Conservation (phyloP, 1,140 invertebrate species). For the Oryctes rhinoceros region DNA sequence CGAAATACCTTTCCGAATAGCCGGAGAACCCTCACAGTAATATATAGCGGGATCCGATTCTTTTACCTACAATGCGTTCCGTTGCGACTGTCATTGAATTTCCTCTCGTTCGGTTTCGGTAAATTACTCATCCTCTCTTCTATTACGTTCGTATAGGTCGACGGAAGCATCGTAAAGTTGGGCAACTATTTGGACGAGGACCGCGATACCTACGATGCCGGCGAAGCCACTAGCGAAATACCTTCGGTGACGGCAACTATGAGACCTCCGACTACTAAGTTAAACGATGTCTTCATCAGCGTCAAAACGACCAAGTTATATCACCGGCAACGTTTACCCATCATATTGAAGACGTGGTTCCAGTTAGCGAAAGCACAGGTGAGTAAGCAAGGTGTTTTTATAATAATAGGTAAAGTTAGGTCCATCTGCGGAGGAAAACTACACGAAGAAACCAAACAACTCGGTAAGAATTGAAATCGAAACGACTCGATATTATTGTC, state of each 20-base stretch:
- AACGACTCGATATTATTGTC: no score
- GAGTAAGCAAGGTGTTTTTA: conserved; percentile 50
- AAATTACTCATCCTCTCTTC: not conserved
- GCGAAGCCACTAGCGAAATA: conserved; percentile 58
- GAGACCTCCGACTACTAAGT: conserved; percentile 72
- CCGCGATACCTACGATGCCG: not conserved
- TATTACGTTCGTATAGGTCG: conserved; percentile 41
- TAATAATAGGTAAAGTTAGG: no score
- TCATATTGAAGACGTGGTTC: conserved; percentile 93
- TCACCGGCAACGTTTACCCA: conserved; percentile 82
- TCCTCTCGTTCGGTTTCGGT: not conserved
- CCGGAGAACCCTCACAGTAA: not conserved
- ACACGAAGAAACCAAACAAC: no score
- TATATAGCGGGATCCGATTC: not conserved
- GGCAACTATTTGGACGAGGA: conserved; percentile 47
- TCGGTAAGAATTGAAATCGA: no score
- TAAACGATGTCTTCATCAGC: conserved; percentile 91
- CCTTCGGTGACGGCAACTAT: conserved; percentile 67
- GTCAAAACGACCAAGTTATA: conserved; percentile 93
- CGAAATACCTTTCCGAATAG: not conserved
- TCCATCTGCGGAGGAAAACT: no score
- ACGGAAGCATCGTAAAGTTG: conserved; percentile 3
- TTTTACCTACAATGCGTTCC: conserved; percentile 14
- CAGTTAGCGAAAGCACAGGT: conserved; percentile 90
- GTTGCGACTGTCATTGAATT: not conserved